Percentiles rank a stretch among this genome's conserved stretches.
phyloP scores from a whole-genome alignment of 2,888 invertebrate genomes.

The Sarcophaga carnaria region DNA sequence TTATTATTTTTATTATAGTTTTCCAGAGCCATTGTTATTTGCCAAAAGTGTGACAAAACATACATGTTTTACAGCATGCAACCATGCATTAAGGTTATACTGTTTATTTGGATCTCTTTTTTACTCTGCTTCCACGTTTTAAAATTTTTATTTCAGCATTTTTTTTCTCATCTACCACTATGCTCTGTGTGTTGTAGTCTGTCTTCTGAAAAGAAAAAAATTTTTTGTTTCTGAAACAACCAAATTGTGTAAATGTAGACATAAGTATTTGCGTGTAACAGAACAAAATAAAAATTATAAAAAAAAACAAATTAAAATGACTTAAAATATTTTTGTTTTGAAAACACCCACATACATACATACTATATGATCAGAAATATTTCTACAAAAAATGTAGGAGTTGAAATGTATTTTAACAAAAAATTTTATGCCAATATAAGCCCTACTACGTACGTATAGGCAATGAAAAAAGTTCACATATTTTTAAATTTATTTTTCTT shows the following conservation, averaged over 20 bases:
- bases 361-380: slow-evolving; percentile 14
- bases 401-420: slow-evolving; percentile 17
- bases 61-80: slow-evolving; percentile 68
- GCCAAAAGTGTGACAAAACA: slow-evolving; percentile 69
- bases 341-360: slow-evolving; percentile 47
- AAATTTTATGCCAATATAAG: neutral
- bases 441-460: too few relatives aligned
- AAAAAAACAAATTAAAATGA: neutral
- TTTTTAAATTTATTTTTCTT: too few relatives aligned
- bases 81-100: slow-evolving; percentile 66
- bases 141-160: neutral
- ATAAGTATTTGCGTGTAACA: slow-evolving; percentile 41
- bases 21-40: slow-evolving; percentile 64
- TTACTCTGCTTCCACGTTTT: neutral
- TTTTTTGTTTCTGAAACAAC: slow-evolving; percentile 7
- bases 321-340: slow-evolving; percentile 21
- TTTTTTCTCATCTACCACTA: slow-evolving; percentile 4
- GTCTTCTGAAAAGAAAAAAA: slow-evolving; percentile 30
- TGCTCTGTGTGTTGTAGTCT: neutral
- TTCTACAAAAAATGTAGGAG: slow-evolving; percentile 47
- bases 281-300: neutral
- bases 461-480: too few relatives aligned
- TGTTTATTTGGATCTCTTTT: slow-evolving; percentile 25
- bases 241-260: slow-evolving; percentile 26
- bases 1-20: slow-evolving; percentile 56